Evolutionary conservation across 37 sponge, comb jelly and placozoan species (phyloP).

Genomic region (Mnemiopsis leidyi): DNA sequence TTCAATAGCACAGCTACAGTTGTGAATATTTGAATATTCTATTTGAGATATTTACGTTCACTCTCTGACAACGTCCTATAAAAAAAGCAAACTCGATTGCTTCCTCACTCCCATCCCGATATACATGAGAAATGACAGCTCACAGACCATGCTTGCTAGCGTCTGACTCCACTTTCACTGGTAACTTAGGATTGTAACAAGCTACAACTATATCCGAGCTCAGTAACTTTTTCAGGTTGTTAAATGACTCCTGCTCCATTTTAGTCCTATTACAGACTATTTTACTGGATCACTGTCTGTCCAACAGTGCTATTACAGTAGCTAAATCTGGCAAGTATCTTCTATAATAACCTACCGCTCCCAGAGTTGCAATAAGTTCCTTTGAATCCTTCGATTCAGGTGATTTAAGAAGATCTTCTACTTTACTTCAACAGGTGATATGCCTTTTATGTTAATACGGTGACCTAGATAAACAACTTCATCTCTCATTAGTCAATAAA

Average conservation of each 20-base stretch:
- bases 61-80: neutral
- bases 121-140: neutral
- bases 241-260: neutral
- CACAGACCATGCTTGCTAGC: slow-evolving; percentile 1
- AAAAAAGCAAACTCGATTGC: slow-evolving; percentile 34
- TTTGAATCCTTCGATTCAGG: neutral
- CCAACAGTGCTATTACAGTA: neutral
- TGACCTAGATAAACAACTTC: slow-evolving; percentile 17
- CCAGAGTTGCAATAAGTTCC: neutral
- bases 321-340: slow-evolving; percentile 37
- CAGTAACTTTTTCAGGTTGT: neutral
- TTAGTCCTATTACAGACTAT: neutral
- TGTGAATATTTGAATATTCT: no score
- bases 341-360: slow-evolving; percentile 20
- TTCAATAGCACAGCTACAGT: no score
- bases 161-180: neutral
- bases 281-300: neutral
- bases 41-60: slow-evolving; percentile 5
- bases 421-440: neutral
- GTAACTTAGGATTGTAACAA: neutral
- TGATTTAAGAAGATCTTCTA: neutral
- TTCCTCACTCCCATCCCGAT: neutral
- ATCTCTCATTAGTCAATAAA: neutral
- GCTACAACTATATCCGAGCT: neutral
- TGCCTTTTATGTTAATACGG: neutral